Base-by-base conservation (phyloP, 2,113 vertebrate species). In the Mirza zaza region DNA sequence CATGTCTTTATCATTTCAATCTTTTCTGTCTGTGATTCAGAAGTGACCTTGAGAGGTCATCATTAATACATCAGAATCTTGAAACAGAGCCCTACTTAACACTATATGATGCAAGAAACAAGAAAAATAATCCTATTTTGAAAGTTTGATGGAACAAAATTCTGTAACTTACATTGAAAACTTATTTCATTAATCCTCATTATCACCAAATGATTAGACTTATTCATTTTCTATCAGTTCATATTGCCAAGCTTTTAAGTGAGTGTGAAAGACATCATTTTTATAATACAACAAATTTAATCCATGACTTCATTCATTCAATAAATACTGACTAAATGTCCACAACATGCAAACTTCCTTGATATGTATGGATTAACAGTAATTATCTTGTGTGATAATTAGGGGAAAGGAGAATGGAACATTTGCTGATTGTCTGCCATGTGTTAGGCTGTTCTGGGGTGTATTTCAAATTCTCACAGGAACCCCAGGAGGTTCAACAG, bases 281-380 rank as follows among this genome's bases (percentile, higher is more conserved):
- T 91, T 82, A 57, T 50, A 96, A 76, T 11, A 83, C 0, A 45
- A 17, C 1, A 55, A 91, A 95, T 50, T 79, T 80, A 83, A 67
- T n/a, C 6, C 23, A 92, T 23, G 6, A 96, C 95, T 90, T 73
- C 59, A 90, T 91, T 92, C 59, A 50, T 76, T 82, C 36, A 70
- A 75, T 11, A 80, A 95, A 79, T 5, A 32, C 21, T 92, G 36
- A 65, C 34, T 21, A 36, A 77, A 29, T 59, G 6, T 48, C 29
- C 76, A 92, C 8, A 63, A 76, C 15, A 80, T 50, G 6, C n/a
- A 79, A 96, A 63, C 7, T 27, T 90, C 25, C 71, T 82, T 12
- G 15, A 68, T 83, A 90, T 65, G 27, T 71, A 77, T 67, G 18
- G 18, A 87, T 84, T 92, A 59, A 96, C 88, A 93, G 25, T 27